Base-by-base conservation (phyloP, 1,140 invertebrate genomes). In the Brachystomella parvula region DNA sequence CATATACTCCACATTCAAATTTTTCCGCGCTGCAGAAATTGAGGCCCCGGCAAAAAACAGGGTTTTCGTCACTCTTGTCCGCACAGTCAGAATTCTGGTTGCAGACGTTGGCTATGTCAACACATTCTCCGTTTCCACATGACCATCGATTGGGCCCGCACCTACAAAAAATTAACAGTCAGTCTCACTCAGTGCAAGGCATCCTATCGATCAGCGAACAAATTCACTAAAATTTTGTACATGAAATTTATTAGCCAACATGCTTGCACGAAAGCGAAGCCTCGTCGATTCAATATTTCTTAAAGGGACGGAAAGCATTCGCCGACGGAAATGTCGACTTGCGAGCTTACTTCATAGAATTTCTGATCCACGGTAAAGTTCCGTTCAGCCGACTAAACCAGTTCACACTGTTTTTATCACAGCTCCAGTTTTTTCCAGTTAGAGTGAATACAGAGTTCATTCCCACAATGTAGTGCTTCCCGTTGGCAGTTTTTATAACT, bases 1-100 rank as follows among this genome's bases (percentile, higher is more conserved):
- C 49, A 24, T 53, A 53, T 6, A 53, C 49, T 24, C 49, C 49
- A 53, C 49, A 53, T 53, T 53, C 49, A 53, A 53, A 53, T 53
- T 53, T 6, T 15, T 53, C 49, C 24, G 24, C 49, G 49, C 24
- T 26, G 49, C 49, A 53, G 9, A 21, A 26, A 21, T 53, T 53
- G 24, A 53, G 49, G 24, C 15, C 49, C 15, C 49, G 9, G 24
- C 60, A 66, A 33, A 61, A 66, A 19, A 66, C 47, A 26, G 39
- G 44, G 12, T 66, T 58, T 56, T 66, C 64, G 19, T 66, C 64
- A 32, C 26, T 21, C 19, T 39, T 21, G 2, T 33, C 59, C 2
- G 30, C 2, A 19, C 64, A 66, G 30, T 66, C 28, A 61, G 29
- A 3, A 3, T 15, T 47, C 17, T 53, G 28, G 29, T 35, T 59